These are phyloP conservation scores for Paedocypris sp. DNA, from an alignment of 2,113 vertebrate genomes.

Conservation along the genomic window DNA sequence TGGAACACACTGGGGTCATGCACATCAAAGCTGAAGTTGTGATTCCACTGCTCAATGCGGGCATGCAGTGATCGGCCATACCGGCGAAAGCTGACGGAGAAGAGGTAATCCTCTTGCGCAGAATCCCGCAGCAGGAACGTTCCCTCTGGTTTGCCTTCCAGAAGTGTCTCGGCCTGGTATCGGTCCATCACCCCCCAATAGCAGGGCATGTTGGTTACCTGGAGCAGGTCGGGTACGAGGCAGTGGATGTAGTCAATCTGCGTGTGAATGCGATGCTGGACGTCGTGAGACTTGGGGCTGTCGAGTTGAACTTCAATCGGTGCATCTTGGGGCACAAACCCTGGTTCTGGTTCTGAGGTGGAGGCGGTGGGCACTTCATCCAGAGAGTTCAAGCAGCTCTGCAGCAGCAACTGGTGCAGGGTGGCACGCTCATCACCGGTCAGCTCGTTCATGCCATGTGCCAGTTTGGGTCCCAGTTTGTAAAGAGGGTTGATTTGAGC, in stretches of 20 bases:
- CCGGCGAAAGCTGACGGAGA: constrained; percentile 75
- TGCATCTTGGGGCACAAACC: constrained; percentile 30
- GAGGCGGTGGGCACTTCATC: constrained; percentile 61
- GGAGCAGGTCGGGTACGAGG: constrained; percentile 67
- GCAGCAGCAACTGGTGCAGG: constrained; percentile 55
- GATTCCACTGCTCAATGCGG: constrained; percentile 75
- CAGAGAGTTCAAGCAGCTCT: constrained; percentile 64
- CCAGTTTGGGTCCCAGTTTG: constrained; percentile 68
- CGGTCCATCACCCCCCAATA: constrained; percentile 79
- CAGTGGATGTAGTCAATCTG: constrained; percentile 74
- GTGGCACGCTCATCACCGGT: constrained; percentile 47
- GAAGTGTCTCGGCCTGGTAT: constrained; percentile 66
- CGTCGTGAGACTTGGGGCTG: constrained; percentile 39
- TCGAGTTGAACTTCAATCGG: constrained; percentile 32
- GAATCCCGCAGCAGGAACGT: constrained; percentile 74
- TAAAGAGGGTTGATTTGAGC: constrained; percentile 67
- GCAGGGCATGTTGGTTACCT: constrained; percentile 65
- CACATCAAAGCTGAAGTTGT: constrained; percentile 76
- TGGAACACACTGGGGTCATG: constrained; percentile 75
- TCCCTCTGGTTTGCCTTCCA: constrained; percentile 69
- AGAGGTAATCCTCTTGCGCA: constrained; percentile 75
- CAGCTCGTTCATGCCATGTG: constrained; percentile 65
- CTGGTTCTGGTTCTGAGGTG: not conserved
- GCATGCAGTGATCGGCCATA: constrained; percentile 72
- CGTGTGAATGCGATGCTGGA: constrained; percentile 63